phyloP scores from a whole-genome alignment of 2,113 vertebrate genomes.

The Agelaius tricolor region DNA sequence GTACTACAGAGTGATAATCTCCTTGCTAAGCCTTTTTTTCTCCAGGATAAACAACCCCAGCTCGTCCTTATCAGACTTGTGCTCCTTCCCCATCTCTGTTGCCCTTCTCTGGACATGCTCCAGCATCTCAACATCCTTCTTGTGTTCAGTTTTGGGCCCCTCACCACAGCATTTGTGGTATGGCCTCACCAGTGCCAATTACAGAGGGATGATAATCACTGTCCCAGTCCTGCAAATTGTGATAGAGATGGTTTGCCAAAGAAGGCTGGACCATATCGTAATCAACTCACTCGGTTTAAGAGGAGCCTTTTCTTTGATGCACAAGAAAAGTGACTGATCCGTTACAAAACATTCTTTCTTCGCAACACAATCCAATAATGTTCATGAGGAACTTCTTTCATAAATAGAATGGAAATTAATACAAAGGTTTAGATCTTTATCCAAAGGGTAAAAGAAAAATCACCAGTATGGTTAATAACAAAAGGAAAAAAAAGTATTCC shows the following conservation, averaged over 20 bases:
- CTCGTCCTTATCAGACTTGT: neutral
- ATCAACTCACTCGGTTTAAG: neutral
- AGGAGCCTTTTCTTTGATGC: neutral
- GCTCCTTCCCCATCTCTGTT: fast-evolving
- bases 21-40: neutral
- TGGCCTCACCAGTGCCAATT: fast-evolving
- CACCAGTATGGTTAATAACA: neutral
- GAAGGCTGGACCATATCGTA: neutral
- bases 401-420: neutral
- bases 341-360: neutral
- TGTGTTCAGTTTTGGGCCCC: neutral
- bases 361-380: neutral
- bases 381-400: neutral
- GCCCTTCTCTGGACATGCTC: neutral
- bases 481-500: neutral
- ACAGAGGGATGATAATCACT: neutral
- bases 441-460: neutral
- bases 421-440: neutral
- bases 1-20: neutral
- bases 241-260: neutral
- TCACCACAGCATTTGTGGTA: neutral
- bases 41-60: neutral
- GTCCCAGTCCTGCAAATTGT: neutral
- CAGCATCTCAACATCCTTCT: neutral
- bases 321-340: neutral